Base-by-base conservation (phyloP, 2,888 invertebrate species). In the Ceratothoa steindachneri region DNA sequence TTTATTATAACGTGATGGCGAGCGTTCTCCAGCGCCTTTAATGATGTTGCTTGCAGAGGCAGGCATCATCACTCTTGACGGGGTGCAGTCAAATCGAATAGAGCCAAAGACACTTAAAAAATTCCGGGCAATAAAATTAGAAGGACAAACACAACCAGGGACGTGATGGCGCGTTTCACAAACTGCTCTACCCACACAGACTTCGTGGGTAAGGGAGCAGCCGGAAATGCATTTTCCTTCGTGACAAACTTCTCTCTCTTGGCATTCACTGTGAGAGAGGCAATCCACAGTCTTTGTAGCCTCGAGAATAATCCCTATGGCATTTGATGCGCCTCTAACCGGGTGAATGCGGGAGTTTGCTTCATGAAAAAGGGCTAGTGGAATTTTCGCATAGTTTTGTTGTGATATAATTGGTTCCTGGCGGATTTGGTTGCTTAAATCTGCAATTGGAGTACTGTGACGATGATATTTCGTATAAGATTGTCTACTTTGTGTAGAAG, bases 141-240 rank as follows among this genome's bases (percentile, higher is more conserved):
- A 12, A 15, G 69, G 75, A 52, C 77, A 77, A 2, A 71, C 65
- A 41, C 77, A 77, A 55, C 60, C 69, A 1, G 77, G 72, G 19
- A 52, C 68, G 51, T 77, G 77, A 5, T 67, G 66, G 9, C 30
- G 28, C n/a, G 74, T 70, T 5, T 22, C 29, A 53, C 77, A 77
- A 15, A 29, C 15, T 9, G 77, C 70, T 15, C 71, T 19, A 12
- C 77, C 77, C 2, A 77, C 22, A 41, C 74, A 77, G n/a, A 30
- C 15, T 15, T 31, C 29, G 15, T 9, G 1, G 15, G 24, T 29
- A 31, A 67, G 15, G 12, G 29, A 31, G 29, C 67, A 67, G 15
- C 30, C 67, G 22, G n/a, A 2, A 22, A 29, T 29, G 29, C 66
- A 66, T n/a, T 19, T 66, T 66, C 66, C 66, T 12, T 66, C 19